Evolutionary conservation across 2,797 vertebrate species (phyloP), one percentile per base, ranked within the genome.

Genomic region (Epinephelus coioides): DNA sequence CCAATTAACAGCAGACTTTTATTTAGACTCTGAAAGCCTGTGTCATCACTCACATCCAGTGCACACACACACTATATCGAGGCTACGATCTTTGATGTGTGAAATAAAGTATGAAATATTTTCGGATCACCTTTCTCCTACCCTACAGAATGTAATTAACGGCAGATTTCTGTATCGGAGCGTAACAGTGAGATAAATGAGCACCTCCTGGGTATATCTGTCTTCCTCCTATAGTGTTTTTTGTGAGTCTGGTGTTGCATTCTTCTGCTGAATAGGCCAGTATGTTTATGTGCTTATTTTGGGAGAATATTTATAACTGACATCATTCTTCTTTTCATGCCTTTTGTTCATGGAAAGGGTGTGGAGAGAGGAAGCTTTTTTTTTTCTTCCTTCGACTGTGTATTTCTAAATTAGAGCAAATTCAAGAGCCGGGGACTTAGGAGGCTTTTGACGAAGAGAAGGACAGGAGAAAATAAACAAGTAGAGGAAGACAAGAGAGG

Each of bases 1-100:
- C 85, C 76, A 82, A 77, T 89, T 88, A 92, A 83, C 76, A 83
- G 27, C 64, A 77, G 78, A 51, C 57, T 76, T 53, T 67, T 67
- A 30, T 78, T 85, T 78, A 62, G 71, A 81, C 43, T 64, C 40
- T 4, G 5, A 14, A 23, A 72, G 56, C 56, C 56, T 43, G 19
- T 19, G n/a, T 82, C 83, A 78, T 83, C 83, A 57, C 73, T 80
- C 80, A 73, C 40, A 55, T 17, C n/a, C 25, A 60, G 27, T 6
- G 59, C 68, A 57, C 66, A 57, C 54, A 10, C 27, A 13, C 38
- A 3, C 49, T 10, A 38, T 18, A 56, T 12, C 3, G 18, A 72
- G 27, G 67, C 51, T 14, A 17, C 47, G 23, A 14, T 78, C 67
- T 85, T 71, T 83, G 69, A 90, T 69, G 47, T 73, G 65, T 75